Conservation (phyloP, 2,797 vertebrate genomes). For the Acestrorhynchus altus region DNA sequence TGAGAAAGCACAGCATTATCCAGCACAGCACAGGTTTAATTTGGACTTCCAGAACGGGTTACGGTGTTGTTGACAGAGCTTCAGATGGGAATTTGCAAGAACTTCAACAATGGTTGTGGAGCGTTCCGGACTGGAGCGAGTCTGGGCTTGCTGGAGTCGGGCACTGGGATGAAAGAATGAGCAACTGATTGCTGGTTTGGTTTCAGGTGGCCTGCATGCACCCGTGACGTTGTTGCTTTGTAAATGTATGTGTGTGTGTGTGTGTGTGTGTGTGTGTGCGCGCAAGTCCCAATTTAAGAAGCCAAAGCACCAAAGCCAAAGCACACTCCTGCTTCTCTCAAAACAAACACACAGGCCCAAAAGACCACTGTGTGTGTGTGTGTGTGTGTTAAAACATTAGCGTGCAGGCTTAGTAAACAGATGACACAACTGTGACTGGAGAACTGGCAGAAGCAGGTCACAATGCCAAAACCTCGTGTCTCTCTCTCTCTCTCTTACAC, state of each 20-base stretch:
- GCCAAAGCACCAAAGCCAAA: conserved; percentile 13
- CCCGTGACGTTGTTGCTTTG: no score
- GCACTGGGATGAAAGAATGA: conserved; percentile 2
- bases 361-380: neutral
- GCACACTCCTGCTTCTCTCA: conserved; percentile 1
- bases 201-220: conserved; percentile 47
- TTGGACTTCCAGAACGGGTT: no score
- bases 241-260: no score
- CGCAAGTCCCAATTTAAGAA: conserved; percentile 7
- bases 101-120: no score
- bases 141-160: neutral
- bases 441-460: conserved; percentile 3
- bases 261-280: neutral
- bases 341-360: conserved; percentile 1
- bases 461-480: neutral
- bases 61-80: no score
- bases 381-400: neutral
- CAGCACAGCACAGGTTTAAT: no score
- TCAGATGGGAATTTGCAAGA: neutral
- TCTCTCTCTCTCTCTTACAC: no score
- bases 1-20: no score
- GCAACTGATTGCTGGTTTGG: conserved; percentile 19
- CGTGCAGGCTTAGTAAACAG: neutral
- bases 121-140: neutral
- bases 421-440: neutral